A percentile compares a stretch with the other conserved stretches of the same genome.
Conservation (phyloP, 2,797 vertebrate species). For the Spinus olivaceus region DNA sequence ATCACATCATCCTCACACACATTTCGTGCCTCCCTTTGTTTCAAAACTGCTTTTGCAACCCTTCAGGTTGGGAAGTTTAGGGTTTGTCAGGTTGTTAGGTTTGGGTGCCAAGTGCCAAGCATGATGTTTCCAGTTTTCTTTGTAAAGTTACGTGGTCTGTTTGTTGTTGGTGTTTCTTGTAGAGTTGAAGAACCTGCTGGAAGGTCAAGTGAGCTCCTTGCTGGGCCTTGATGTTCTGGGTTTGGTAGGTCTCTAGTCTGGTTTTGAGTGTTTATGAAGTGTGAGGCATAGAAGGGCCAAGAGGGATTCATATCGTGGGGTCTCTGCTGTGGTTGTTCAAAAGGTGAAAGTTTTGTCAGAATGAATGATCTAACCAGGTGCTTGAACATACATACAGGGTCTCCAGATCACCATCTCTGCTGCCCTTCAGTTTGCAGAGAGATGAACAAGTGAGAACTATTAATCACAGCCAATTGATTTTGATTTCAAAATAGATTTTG, state of each 20-base stretch:
- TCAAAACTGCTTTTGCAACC: not conserved
- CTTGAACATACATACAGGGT: not conserved
- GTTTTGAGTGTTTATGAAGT: not conserved
- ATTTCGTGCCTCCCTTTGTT: not conserved
- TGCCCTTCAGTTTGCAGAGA: not conserved
- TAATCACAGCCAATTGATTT: not conserved
- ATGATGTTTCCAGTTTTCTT: not conserved
- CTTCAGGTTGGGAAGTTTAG: not conserved
- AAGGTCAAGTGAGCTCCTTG: not conserved
- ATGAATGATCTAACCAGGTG: not conserved
- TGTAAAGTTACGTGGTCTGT: accelerated
- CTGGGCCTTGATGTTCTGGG: not conserved
- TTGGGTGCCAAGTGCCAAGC: not conserved
- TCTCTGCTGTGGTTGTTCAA: not conserved
- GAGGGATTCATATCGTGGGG: accelerated
- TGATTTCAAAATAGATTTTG: not conserved
- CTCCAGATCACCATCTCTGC: not conserved
- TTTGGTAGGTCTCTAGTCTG: not conserved
- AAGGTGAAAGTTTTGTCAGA: not conserved
- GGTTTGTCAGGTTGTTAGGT: not conserved
- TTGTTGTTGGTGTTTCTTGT: not conserved
- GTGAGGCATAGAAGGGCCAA: not conserved
- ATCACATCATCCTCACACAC: not conserved
- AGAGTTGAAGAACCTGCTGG: not conserved
- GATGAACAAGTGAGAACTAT: not conserved